Base-by-base conservation (phyloP, 2,797 vertebrate species). In the Poeciliopsis presidionis region DNA sequence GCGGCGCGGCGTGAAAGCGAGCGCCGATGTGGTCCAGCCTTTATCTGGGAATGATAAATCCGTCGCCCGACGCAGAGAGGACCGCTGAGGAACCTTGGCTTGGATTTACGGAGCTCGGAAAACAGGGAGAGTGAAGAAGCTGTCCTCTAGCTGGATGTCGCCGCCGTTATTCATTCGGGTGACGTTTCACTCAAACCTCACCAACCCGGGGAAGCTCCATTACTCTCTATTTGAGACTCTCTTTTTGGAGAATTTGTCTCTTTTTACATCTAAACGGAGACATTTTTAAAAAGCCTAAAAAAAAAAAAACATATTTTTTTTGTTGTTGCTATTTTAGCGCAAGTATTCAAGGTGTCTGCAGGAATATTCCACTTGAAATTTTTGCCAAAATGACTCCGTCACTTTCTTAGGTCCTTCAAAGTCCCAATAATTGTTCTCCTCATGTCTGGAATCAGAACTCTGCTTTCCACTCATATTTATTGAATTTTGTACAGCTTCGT, bases 1-100 rank as follows among this genome's bases (percentile, higher is more conserved):
- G 9, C 20, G 73, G 22, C 14, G 79, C 30, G 89, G 84, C 77
- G 85, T 84, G 90, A 92, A 83, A 92, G 90, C 30, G 83, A 89
- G 63, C 73, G 81, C 88, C 89, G 89, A 86, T 80, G 87, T 89
- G 94, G 86, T 83, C 82, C n/a, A 85, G 90, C 91, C 85, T 94
- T 94, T 95, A 94, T 95, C 94, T 90, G 92, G 90, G 90, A 83
- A 87, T 92, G 93, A 95, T 95, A 94, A 94, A 95, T 96, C 88
- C 63, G 20, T 53, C 72, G 55, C 79, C 82, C 81, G 88, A 90
- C 88, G 85, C 87, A 73, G 86, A 63, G 89, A 89, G 89, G 89
- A 90, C 91, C 89, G 83, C 89, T 16, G 79, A 86, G 91, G 89
- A 95, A 94, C 94, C 95, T 95, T 95, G 93, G 90, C 81, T 87